Evolutionary conservation across 1,140 invertebrate species (phyloP).

Genomic region (Drosophila ironensis): DNA sequence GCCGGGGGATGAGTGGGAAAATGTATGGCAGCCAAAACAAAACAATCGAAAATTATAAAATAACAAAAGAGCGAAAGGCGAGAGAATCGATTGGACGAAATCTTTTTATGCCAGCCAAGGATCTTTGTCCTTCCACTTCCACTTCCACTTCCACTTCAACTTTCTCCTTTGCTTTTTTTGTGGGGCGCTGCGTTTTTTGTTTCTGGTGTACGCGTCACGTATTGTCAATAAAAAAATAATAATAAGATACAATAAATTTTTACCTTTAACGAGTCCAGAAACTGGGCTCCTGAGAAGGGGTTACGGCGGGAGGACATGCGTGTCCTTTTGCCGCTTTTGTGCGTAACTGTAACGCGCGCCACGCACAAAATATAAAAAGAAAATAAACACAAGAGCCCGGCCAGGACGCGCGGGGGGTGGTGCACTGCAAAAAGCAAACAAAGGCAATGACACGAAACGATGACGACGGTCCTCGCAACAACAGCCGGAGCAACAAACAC

Average conservation of each 20-base stretch:
- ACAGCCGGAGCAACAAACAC: conserved; percentile 29
- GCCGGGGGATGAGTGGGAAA: conserved; percentile 1
- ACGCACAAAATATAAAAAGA: conserved; percentile 71
- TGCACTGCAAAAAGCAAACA: conserved; percentile 68
- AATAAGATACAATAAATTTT: conserved; percentile 81
- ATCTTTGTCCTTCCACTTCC: conserved; percentile 50
- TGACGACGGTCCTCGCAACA: conserved; percentile 53
- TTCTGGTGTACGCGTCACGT: conserved; percentile 79
- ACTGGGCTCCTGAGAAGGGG: not conserved
- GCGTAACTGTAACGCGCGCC: conserved; percentile 52
- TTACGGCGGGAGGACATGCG: conserved; percentile 57
- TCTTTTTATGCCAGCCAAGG: conserved; percentile 67
- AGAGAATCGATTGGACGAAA: conserved; percentile 62
- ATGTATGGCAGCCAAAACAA: conserved; percentile 56
- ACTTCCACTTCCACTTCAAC: too few relatives aligned
- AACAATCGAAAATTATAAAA: conserved; percentile 80
- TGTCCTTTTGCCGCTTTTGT: conserved; percentile 54
- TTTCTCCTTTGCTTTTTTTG: conserved; percentile 8
- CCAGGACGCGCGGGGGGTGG: not conserved
- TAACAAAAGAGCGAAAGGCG: conserved; percentile 59
- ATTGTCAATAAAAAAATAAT: conserved; percentile 82
- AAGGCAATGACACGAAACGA: conserved; percentile 77
- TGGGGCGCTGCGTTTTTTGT: conserved; percentile 37
- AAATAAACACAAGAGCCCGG: conserved; percentile 62
- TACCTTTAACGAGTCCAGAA: conserved; percentile 74